Conservation (phyloP, 2,888 invertebrate species). For the Ephialtes manifestator region DNA sequence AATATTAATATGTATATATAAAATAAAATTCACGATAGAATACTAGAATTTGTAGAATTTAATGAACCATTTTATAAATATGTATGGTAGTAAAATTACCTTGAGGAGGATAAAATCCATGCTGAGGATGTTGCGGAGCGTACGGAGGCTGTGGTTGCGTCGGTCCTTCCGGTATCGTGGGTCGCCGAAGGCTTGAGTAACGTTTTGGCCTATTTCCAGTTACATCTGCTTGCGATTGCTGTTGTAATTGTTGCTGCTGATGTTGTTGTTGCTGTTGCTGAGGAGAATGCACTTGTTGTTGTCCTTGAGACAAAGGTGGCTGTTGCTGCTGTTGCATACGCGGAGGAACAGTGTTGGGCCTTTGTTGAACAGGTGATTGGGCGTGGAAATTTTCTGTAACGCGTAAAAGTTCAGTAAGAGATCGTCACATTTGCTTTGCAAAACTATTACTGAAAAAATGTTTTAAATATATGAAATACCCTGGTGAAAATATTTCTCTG, state of each 20-base stretch:
- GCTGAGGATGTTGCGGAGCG: slow-evolving; percentile 80
- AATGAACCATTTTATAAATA: not conserved
- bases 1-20: slow-evolving; percentile 70
- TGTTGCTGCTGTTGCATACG: slow-evolving; percentile 84
- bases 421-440: too few species aligned
- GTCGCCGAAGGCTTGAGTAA: slow-evolving; percentile 89
- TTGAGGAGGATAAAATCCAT: slow-evolving; percentile 84
- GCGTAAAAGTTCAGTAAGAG: not conserved
- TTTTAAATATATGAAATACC: too few species aligned
- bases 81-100: slow-evolving; percentile 73
- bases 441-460: too few species aligned
- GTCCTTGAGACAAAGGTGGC: slow-evolving; percentile 82
- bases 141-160: slow-evolving; percentile 79
- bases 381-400: slow-evolving; percentile 82
- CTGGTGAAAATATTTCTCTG: too few species aligned
- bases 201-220: slow-evolving; percentile 88
- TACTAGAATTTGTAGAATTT: slow-evolving; percentile 1
- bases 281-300: slow-evolving; percentile 70
- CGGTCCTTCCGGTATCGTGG: slow-evolving; percentile 82
- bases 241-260: slow-evolving; percentile 77
- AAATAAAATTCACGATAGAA: slow-evolving; percentile 33
- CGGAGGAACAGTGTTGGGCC: slow-evolving; percentile 80
- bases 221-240: slow-evolving; percentile 77
- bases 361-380: slow-evolving; percentile 82
- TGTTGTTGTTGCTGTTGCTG: slow-evolving; percentile 80